Evolutionary conservation across 2,888 invertebrate genomes (phyloP).

Genomic region (Dorcus parallelipipedus): DNA sequence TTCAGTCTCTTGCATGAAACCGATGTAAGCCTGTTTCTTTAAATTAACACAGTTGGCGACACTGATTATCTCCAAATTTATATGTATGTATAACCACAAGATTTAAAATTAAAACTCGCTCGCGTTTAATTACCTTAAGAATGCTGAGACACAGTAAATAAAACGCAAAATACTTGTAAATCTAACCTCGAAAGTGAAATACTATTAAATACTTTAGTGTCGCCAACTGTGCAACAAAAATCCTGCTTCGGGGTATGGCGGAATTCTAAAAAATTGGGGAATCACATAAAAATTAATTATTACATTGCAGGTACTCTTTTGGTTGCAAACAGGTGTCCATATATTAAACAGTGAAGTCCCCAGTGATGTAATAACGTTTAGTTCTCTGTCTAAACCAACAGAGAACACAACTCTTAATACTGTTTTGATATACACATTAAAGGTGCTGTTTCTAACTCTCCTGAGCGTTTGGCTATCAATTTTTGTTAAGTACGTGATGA

Average conservation of each 20-base stretch:
- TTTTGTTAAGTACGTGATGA: not conserved
- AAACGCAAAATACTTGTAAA: not conserved
- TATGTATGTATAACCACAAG: not conserved
- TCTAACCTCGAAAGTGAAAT: no score
- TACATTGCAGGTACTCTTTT: constrained; percentile 3
- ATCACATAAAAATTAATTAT: not conserved
- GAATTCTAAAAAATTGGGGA: not conserved
- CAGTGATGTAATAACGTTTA: constrained; percentile 13
- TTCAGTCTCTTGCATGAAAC: not conserved
- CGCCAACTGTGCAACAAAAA: no score
- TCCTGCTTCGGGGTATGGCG: not conserved
- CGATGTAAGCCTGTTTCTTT: not conserved
- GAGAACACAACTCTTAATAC: constrained; percentile 10
- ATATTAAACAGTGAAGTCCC: constrained; percentile 14
- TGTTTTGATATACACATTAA: constrained; percentile 7
- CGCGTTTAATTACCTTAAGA: not conserved
- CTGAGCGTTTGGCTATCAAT: constrained; percentile 12
- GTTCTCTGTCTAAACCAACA: constrained; percentile 11
- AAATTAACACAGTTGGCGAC: not conserved
- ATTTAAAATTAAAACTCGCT: not conserved
- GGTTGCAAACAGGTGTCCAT: constrained; percentile 11
- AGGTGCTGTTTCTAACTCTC: constrained; percentile 7
- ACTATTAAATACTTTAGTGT: no score
- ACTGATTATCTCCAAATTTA: not conserved
- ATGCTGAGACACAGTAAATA: not conserved